Evolutionary conservation across 1,140 invertebrate genomes (phyloP).

Genomic region (Anadara kagoshimensis): DNA sequence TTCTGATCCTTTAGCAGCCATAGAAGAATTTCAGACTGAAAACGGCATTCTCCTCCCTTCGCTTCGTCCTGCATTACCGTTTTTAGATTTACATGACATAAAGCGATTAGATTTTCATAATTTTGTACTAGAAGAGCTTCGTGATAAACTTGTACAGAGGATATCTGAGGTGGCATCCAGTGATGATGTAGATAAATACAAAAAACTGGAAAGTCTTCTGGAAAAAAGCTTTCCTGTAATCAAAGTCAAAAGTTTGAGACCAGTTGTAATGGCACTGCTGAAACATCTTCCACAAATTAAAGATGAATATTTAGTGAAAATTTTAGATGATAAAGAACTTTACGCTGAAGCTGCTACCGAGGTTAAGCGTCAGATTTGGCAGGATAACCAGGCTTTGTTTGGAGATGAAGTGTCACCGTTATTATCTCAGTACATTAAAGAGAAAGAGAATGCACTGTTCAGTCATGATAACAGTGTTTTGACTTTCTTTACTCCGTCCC

Average conservation of each 20-base stretch:
- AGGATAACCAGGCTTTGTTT: conserved; percentile 96
- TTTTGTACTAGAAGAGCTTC: conserved; percentile 93
- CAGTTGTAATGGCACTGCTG: conserved; percentile 96
- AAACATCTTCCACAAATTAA: conserved; percentile 95
- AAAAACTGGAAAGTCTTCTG: conserved; percentile 92
- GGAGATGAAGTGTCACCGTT: conserved; percentile 97
- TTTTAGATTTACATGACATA: conserved; percentile 95
- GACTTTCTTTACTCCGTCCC: conserved; percentile 92
- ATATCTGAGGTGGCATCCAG: conserved; percentile 90
- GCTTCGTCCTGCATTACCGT: conserved; percentile 92
- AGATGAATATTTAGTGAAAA: conserved; percentile 90
- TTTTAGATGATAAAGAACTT: conserved; percentile 89
- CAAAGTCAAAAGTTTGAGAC: conserved; percentile 90
- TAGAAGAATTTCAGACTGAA: conserved; percentile 95
- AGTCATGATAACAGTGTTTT: conserved; percentile 89
- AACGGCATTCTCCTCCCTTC: conserved; percentile 96
- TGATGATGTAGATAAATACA: conserved; percentile 84
- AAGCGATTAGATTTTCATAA: conserved; percentile 94
- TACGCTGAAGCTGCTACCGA: conserved; percentile 97
- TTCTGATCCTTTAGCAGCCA: conserved; percentile 95
- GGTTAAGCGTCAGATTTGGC: conserved; percentile 98
- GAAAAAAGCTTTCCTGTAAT: conserved; percentile 95
- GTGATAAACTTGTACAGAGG: conserved; percentile 90
- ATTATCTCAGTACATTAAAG: conserved; percentile 93
- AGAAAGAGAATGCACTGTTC: conserved; percentile 84